Conservation (phyloP, 1,140 invertebrate genomes). For the Eciton burchellii region DNA sequence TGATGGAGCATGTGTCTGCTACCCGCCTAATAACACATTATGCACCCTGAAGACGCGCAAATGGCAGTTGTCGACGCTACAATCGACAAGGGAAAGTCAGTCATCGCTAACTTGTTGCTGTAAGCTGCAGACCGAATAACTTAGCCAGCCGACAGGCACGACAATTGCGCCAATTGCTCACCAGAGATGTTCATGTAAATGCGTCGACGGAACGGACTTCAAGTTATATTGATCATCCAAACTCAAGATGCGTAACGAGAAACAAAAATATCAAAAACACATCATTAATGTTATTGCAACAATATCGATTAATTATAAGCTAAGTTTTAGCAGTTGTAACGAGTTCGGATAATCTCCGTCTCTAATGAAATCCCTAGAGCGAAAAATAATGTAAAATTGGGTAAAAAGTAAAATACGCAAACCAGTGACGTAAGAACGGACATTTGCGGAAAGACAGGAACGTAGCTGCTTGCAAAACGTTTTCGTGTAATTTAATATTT, state of each 20-base stretch:
- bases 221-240: neutral
- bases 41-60: constrained; percentile 63
- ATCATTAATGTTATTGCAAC: no score
- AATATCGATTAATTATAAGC: no score
- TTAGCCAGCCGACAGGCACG: neutral
- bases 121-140: constrained; percentile 20
- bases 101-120: constrained; percentile 52
- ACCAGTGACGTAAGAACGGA: neutral
- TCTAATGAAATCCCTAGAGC: neutral
- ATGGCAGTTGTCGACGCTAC: constrained; percentile 40
- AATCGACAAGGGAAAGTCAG: constrained; percentile 38
- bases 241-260: neutral
- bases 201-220: neutral
- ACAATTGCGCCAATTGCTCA: constrained; percentile 14
- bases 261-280: neutral
- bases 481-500: neutral
- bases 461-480: neutral
- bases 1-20: constrained; percentile 71
- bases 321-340: no score
- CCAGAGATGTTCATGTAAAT: neutral
- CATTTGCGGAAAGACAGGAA: neutral
- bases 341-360: no score
- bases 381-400: neutral
- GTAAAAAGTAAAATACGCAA: constrained; percentile 1
- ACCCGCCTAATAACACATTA: constrained; percentile 70